Evolutionary conservation across 2,888 invertebrate species (phyloP), one percentile per base, ranked within the genome.

Genomic region (Cephus rjabovi): DNA sequence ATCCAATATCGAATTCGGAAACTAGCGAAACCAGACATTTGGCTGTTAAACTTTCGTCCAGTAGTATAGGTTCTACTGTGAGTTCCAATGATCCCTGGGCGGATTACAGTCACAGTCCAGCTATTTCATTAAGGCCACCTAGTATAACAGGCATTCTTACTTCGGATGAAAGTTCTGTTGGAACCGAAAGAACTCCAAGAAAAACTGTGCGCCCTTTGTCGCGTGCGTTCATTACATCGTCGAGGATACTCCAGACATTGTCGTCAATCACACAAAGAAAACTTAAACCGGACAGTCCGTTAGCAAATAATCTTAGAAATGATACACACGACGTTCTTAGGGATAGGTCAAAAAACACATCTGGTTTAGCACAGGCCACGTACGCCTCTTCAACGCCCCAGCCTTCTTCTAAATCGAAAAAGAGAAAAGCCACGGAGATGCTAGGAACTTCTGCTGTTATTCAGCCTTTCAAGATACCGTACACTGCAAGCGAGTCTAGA

Each of bases 201-300:
- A 86, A 84, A 80, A 37, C 80, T 1, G 71, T 81, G 12, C 85
- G 81, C 37, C 81, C 86, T 4, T 71, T 89, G 11, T 91, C 91
- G 0, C 83, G 84, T 30, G 86, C 90, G 34, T 90, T 91, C 78
- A 80, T 89, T 31, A 91, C 91, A 33, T 91, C 91, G 0, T 89
- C 91, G 4, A 85, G 87, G 71, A 90, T 91, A 40, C 84, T 91
- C 12, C 89, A 90, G 78, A 90, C 91, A 3, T 86, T 91, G 23
- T 88, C 90, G 0, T 90, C 80, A 77, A 87, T 91, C 40, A 89
- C 91, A 0, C 87, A 87, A 40, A 86, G 88, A 12, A 87, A 87
- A 73, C 33, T 85, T 11, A 87, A 84, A 35, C 40, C 75, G 3
- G 79, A 79, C 73, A 78, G 75, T 35, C 71, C 74, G 12, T n/a